Base-by-base conservation (phyloP, 1,140 invertebrate species). In the Rhagoletis zephyria region DNA sequence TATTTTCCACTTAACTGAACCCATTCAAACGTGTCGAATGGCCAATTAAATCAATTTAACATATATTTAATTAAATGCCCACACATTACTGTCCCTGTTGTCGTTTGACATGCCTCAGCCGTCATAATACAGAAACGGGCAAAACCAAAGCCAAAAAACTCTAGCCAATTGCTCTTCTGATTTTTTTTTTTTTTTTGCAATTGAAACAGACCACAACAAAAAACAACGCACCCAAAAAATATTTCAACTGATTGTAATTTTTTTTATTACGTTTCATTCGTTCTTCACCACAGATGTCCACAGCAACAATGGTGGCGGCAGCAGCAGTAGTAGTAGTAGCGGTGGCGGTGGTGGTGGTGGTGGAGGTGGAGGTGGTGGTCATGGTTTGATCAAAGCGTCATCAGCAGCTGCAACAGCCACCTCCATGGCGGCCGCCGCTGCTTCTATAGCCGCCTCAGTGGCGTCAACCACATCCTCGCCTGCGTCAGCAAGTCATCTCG, bases 371-470 rank as follows among this genome's bases (percentile, higher is more conserved):
- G 61, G 87, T 74, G n/a, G 70, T 59, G 45, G 70, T 45, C n/a
- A 16, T 59, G 60, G 10, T 30, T 30, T 90, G 87, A 91, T 88
- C 89, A 91, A 91, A 40, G 85, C 87, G n/a, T 70, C 86, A 65
- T 86, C 87, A 40, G 70, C 86, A 86, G 64, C 91, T 59, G 90
- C 91, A 74, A 91, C 90, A 61, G 90, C 91, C 4, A 64, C 91
- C 3, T 61, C 87, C 59, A 86, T 86, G 14, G 88, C 88, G 63
- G 85, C 88, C 9, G 88, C 86, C n/a, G 87, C 88, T n/a, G 89
- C 91, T 40, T 59, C 88, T 89, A 81, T 88, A 77, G 85, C 88
- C 14, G 89, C 87, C 42, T 85, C 88, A 45, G 90, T 91, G 19
- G 74, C 89, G 10, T 90, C 91, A 7, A 90, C 90, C 45, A 87